Conservation (phyloP, 1,140 invertebrate genomes). For the Batillaria attramentaria region DNA sequence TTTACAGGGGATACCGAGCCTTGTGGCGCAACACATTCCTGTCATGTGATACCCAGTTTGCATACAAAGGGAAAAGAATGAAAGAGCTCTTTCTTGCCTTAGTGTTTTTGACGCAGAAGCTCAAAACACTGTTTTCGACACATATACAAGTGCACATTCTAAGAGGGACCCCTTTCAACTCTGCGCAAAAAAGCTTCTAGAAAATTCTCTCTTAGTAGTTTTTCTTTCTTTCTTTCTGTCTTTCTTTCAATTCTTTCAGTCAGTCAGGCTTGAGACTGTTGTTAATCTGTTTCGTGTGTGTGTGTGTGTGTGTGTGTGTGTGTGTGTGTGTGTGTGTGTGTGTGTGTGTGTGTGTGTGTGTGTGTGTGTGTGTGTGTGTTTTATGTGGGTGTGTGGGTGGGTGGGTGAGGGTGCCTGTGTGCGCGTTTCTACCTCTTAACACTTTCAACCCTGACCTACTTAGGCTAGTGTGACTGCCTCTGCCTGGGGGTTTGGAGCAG, state of each 20-base stretch:
- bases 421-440: no score
- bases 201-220: background rate
- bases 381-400: background rate
- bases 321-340: constrained; percentile 27
- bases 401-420: background rate
- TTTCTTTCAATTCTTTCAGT: background rate
- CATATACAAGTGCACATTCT: no score
- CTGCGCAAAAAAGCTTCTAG: background rate
- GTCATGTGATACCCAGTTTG: no score
- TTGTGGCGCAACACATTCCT: no score
- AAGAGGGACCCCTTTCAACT: no score
- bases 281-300: no score
- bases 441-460: no score
- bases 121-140: background rate
- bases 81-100: no score
- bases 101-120: background rate
- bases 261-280: background rate
- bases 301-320: constrained; percentile 9
- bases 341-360: constrained; percentile 10
- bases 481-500: no score
- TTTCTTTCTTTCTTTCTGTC: background rate
- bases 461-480: no score
- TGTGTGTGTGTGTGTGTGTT: background rate
- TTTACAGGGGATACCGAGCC: no score
- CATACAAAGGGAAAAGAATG: no score